phyloP scores from a whole-genome alignment of 1,140 invertebrate species.

The Atopsyche davidsoni region DNA sequence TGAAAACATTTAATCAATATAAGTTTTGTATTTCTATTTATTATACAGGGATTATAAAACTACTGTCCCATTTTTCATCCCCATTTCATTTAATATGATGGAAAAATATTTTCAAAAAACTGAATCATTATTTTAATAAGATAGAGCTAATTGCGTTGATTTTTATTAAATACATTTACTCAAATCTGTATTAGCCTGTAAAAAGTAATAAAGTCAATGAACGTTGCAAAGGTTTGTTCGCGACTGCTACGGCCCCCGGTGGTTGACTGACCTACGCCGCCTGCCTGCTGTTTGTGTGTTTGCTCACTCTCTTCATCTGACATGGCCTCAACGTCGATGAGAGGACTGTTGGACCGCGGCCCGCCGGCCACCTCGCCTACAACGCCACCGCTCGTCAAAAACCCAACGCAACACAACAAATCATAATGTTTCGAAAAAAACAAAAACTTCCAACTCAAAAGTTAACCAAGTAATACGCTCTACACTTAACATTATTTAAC shows the following conservation, averaged over 20 bases:
- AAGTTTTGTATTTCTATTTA: too few species aligned
- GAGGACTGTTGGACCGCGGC: constrained; percentile 57
- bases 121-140: too few species aligned
- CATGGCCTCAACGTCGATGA: constrained; percentile 69
- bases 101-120: too few species aligned
- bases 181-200: too few species aligned
- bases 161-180: too few species aligned
- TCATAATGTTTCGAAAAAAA: constrained; percentile 14
- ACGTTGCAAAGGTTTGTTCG: constrained; percentile 23
- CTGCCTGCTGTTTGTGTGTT: constrained; percentile 43
- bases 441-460: constrained; percentile 15
- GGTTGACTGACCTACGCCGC: constrained; percentile 54
- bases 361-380: constrained; percentile 62
- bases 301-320: constrained; percentile 58
- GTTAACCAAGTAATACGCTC: too few species aligned
- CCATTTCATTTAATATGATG: too few species aligned
- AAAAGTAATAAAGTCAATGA: not conserved
- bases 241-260: constrained; percentile 9
- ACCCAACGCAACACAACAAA: constrained; percentile 31
- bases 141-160: too few species aligned
- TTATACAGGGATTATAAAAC: too few species aligned
- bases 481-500: too few species aligned
- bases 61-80: too few species aligned
- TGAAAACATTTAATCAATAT: too few species aligned
- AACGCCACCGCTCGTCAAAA: constrained; percentile 29